These are phyloP conservation scores for Catagonus wagneri DNA, from an alignment of 2,113 vertebrate genomes.

Conservation along the genomic window DNA sequence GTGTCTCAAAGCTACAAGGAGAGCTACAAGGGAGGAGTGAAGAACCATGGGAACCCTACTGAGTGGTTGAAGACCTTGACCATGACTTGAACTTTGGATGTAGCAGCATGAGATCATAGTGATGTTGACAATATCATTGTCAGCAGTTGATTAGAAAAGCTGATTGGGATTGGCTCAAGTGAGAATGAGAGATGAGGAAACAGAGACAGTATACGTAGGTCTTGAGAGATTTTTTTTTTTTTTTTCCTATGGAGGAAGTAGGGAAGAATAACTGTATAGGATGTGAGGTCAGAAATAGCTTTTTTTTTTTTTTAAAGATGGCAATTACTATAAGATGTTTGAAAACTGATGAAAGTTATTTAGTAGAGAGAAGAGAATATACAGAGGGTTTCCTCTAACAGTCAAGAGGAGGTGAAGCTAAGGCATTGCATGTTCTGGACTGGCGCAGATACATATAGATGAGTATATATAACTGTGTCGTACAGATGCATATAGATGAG, in stretches of 20 bases:
- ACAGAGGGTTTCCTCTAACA: neutral
- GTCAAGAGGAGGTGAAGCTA: neutral
- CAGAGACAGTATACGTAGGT: neutral
- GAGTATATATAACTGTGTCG: neutral
- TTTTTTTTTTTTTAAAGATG: slow-evolving; percentile 26
- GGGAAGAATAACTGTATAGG: neutral
- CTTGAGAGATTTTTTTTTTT: neutral
- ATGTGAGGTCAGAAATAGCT: neutral
- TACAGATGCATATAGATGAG: neutral
- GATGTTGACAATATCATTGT: neutral
- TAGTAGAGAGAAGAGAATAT: neutral
- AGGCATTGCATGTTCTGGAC: neutral
- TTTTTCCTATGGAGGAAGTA: neutral
- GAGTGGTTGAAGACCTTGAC: neutral
- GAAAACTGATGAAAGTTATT: neutral
- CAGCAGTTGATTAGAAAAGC: neutral
- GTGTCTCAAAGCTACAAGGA: neutral
- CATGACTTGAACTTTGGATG: neutral
- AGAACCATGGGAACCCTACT: accelerated
- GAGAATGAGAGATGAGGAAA: neutral
- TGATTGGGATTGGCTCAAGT: neutral
- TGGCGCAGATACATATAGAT: neutral
- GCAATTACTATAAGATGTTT: neutral
- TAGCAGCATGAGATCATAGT: neutral
- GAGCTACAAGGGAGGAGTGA: neutral